These are phyloP conservation scores for Calyptommatus sinebrachiatus DNA, from an alignment of 2,113 vertebrate genomes.

Conservation along the genomic window DNA sequence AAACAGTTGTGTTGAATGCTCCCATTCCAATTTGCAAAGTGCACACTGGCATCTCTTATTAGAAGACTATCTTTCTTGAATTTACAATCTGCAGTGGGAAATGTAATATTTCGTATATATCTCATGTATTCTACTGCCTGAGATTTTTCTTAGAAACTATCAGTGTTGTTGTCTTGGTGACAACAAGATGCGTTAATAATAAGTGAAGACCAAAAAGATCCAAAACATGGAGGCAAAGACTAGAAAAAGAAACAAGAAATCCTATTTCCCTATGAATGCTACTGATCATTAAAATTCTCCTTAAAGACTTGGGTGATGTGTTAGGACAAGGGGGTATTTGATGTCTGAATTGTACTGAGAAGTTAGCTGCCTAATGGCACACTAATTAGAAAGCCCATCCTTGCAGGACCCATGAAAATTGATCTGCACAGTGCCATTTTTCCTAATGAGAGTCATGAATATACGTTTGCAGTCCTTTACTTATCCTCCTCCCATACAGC, in stretches of 20 bases:
- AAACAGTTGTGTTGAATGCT: background rate
- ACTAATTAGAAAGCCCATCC: conserved; percentile 64
- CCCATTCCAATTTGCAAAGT: conserved; percentile 51
- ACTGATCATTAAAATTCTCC: conserved; percentile 65
- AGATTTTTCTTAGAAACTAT: background rate
- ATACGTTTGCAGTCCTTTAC: conserved; percentile 49
- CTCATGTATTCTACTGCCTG: background rate
- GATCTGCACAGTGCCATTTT: conserved; percentile 62
- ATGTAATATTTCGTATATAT: conserved; percentile 34
- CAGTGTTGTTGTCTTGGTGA: conserved; percentile 32
- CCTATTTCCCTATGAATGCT: conserved; percentile 49
- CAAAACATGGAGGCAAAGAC: conserved; percentile 27
- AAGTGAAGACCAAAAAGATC: conserved; percentile 43
- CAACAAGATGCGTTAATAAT: conserved; percentile 37
- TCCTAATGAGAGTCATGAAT: conserved; percentile 58
- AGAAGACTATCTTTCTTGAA: conserved; percentile 31
- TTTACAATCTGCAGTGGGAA: conserved; percentile 21
- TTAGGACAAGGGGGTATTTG: conserved; percentile 47
- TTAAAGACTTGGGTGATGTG: conserved; percentile 46
- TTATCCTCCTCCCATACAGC: conserved; percentile 46
- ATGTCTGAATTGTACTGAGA: conserved; percentile 52
- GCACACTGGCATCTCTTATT: conserved; percentile 58
- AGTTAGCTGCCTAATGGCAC: conserved; percentile 58
- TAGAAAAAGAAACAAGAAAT: conserved; percentile 37
- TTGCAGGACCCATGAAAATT: conserved; percentile 67